Evolutionary conservation across 1,140 invertebrate genomes (phyloP).

Genomic region (Dreissena rostriformis): DNA sequence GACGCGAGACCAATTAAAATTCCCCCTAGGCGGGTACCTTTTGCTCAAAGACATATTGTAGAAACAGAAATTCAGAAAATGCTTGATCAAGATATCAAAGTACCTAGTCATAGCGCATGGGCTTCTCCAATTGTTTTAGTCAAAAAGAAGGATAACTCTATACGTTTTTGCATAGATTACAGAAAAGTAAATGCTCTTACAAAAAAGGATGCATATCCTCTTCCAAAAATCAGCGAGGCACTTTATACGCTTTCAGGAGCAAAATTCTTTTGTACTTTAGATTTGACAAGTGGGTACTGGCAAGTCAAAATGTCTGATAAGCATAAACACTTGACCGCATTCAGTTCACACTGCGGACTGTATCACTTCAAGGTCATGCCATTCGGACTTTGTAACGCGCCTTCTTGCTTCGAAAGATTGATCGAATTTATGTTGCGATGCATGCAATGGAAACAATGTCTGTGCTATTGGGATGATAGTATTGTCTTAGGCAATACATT

Average conservation of each 20-base stretch:
- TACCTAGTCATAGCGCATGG: constrained; percentile 66
- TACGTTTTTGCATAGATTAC: background rate
- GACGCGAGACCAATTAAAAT: constrained; percentile 18
- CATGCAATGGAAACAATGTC: background rate
- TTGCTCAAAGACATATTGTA: constrained; percentile 22
- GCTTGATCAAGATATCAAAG: constrained; percentile 64
- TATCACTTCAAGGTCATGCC: background rate
- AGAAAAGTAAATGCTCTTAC: background rate
- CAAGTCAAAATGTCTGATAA: background rate
- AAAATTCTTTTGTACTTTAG: background rate
- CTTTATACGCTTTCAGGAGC: background rate
- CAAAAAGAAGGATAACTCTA: constrained; percentile 81
- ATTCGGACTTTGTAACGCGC: constrained; percentile 7
- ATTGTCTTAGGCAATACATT: constrained; percentile 9
- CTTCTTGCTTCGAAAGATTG: background rate
- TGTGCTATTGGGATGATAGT: constrained; percentile 14
- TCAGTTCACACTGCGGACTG: background rate
- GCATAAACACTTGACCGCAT: background rate
- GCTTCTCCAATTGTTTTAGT: constrained; percentile 63
- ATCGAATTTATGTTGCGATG: no score
- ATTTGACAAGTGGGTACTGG: constrained; percentile 7
- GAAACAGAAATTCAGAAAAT: constrained; percentile 60
- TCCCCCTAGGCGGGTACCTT: background rate
- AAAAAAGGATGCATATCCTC: constrained; percentile 10
- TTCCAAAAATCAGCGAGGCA: background rate